Conservation (phyloP, 2,888 invertebrate genomes). For the Nasonovia ribisnigri region DNA sequence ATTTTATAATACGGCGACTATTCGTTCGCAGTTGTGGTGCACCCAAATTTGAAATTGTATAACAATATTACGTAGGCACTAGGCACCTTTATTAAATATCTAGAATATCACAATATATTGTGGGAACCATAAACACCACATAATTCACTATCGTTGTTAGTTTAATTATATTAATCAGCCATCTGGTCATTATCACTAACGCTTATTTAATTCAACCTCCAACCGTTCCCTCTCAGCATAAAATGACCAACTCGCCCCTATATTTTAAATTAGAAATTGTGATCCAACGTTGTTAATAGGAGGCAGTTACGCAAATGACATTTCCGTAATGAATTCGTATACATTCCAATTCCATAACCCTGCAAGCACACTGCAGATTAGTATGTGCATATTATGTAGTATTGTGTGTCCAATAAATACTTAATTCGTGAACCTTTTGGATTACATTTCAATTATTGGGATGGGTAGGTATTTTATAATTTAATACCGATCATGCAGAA, state of each 20-base stretch:
- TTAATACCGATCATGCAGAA: not conserved
- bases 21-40: not conserved
- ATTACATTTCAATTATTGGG: not conserved
- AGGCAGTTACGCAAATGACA: conserved; percentile 15
- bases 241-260: not conserved
- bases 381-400: not conserved
- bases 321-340: conserved; percentile 5
- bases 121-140: not conserved
- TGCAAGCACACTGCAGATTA: conserved; percentile 4
- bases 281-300: not conserved
- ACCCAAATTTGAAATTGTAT: not conserved
- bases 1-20: not conserved
- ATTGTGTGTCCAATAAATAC: not conserved
- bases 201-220: not conserved
- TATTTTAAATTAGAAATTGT: conserved; percentile 36
- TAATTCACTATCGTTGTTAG: not conserved
- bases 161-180: not conserved
- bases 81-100: not conserved
- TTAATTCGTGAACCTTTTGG: not conserved
- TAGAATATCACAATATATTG: not conserved
- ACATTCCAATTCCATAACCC: not conserved
- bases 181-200: not conserved
- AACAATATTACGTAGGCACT: not conserved
- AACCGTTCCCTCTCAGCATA: not conserved
- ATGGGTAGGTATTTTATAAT: not conserved